Evolutionary conservation across 2,888 invertebrate genomes (phyloP).

Genomic region (Drosophila buzzatii): DNA sequence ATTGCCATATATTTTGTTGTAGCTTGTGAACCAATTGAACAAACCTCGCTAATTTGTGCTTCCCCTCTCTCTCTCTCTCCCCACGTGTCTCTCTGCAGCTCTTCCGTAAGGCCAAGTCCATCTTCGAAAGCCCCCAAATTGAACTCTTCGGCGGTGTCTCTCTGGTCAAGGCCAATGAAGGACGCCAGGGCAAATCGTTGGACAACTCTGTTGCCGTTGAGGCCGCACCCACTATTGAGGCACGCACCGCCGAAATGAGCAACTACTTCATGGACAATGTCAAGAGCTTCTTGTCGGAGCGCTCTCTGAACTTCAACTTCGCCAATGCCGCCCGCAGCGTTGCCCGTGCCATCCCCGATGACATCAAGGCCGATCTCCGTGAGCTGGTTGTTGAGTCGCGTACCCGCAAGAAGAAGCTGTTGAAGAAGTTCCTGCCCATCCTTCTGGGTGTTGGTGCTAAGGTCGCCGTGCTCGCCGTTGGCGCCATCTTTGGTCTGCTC

Average conservation of each 20-base stretch:
- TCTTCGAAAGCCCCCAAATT: constrained; percentile 87
- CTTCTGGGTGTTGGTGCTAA: constrained; percentile 88
- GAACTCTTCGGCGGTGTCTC: constrained; percentile 87
- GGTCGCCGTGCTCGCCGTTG: constrained; percentile 86
- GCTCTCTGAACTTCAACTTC: constrained; percentile 86
- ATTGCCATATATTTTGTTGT: constrained; percentile 23
- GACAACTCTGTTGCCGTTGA: constrained; percentile 86
- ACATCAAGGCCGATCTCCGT: constrained; percentile 86
- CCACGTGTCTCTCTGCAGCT: constrained; percentile 81
- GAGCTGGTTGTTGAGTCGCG: constrained; percentile 87
- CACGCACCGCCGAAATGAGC: constrained; percentile 87
- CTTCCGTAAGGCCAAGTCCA: constrained; percentile 87
- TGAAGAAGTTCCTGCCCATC: constrained; percentile 87
- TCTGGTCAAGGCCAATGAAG: constrained; percentile 84
- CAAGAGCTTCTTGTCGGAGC: constrained; percentile 87
- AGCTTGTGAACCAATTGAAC: constrained; percentile 35
- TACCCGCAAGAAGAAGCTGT: constrained; percentile 86
- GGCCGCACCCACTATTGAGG: constrained; percentile 86
- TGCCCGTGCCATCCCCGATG: constrained; percentile 87
- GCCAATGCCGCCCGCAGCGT: constrained; percentile 85
- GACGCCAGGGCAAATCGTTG: constrained; percentile 85
- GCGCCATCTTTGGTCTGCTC: constrained; percentile 87
- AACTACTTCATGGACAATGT: constrained; percentile 87
- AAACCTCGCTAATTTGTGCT: constrained; percentile 49
- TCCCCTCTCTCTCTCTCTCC: constrained; percentile 16